Evolutionary conservation across 2,888 invertebrate genomes (phyloP).

Genomic region (Tridacna gigas): DNA sequence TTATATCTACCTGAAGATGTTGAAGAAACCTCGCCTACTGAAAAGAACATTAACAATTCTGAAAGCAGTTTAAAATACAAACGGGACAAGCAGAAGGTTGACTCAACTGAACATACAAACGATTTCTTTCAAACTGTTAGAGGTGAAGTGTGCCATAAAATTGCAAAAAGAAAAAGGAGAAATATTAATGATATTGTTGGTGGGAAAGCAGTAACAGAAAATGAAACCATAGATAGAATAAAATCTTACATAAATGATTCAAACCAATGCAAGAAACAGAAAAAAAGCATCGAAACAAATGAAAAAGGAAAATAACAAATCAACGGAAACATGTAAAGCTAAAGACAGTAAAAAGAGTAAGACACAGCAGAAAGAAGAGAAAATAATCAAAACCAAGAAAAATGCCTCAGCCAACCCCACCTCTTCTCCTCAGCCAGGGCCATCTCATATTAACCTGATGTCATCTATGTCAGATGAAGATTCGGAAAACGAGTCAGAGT

Average conservation of each 20-base stretch:
- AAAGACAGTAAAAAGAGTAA: not conserved
- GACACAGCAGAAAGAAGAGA: not conserved
- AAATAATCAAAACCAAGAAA: not conserved
- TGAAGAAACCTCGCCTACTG: too few species aligned
- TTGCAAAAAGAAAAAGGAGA: too few species aligned
- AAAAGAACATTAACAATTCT: not conserved
- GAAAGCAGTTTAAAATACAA: not conserved
- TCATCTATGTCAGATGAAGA: too few species aligned
- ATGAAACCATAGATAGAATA: not conserved
- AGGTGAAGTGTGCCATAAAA: not conserved
- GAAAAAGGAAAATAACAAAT: not conserved
- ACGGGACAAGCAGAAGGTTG: not conserved
- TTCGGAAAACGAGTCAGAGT: not conserved
- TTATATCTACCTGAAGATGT: too few species aligned
- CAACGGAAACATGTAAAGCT: not conserved
- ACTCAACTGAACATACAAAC: not conserved
- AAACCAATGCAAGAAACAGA: too few species aligned
- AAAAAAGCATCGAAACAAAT: too few species aligned
- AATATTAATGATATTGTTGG: too few species aligned
- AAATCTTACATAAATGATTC: too few species aligned
- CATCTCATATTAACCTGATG: too few species aligned
- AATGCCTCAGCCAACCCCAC: not conserved
- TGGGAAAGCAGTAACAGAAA: too few species aligned
- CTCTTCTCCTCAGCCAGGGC: not conserved
- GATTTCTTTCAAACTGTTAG: not conserved